Evolutionary conservation across 2,888 invertebrate genomes (phyloP), one percentile per base, ranked within the genome.

Genomic region (Idaea straminata): DNA sequence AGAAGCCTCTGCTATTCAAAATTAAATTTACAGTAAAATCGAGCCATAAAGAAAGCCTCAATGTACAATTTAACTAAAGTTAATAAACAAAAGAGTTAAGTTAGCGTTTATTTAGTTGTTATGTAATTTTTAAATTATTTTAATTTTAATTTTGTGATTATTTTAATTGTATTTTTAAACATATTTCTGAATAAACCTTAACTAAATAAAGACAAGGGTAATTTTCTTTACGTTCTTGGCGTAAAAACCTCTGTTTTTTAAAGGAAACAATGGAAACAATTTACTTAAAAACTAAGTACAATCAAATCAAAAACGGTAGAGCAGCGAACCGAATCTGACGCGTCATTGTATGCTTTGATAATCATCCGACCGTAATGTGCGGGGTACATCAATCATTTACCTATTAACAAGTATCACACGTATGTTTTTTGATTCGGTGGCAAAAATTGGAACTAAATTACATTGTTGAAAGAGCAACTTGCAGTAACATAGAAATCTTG

Each of bases 281-380:
- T 62, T 61, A 65, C 71, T 68, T 25, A 6, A 47, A 47, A 47
- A 47, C 47, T 47, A 47, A 10, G 47, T 47, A 47, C 47, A 47
- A 73, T 76, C 74, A 76, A 80, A 81, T 81, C 81, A 80, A 86
- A 87, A 85, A 80, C 69, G 69, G 66, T 64, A 71, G 79, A 66
- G 80, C 86, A 79, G 66, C 85, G 85, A 81, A 86, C 85, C 89
- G 82, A 73, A 81, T 83, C 87, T 71, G 81, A 82, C 86, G 80
- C 87, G 84, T 88, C 85, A 86, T 84, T 85, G 82, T 80, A 75
- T 75, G 77, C 76, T 77, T 74, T 74, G 75, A 68, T 71, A 74
- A 65, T 72, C 86, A 85, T 67, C 85, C 75, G 75, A 85, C 84
- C 87, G 76, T 80, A 72, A 66, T 59, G 25, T 3, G 71, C 65